Conservation (phyloP, 2,113 vertebrate genomes). For the Manacus vitellinus region DNA sequence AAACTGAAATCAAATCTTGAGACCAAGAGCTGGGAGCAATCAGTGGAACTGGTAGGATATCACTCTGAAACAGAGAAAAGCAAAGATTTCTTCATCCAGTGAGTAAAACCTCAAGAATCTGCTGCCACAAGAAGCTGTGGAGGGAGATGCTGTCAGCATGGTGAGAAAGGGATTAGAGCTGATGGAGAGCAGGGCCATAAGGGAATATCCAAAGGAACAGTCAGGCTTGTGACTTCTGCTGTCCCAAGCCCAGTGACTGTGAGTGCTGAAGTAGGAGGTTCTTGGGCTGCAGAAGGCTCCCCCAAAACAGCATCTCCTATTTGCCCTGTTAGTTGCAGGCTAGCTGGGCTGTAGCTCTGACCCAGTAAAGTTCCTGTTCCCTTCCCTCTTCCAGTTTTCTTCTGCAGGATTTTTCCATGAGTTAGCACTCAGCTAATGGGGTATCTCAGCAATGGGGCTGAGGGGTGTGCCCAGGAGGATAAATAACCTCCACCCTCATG, state of each 20-base stretch:
- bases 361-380: not conserved
- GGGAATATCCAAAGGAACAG: not conserved
- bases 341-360: not conserved
- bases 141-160: not conserved
- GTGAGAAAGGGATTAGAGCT: not conserved
- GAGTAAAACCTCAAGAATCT: not conserved
- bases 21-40: not conserved
- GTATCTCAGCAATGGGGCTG: not conserved
- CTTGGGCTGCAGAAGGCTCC: not conserved
- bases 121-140: not conserved
- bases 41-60: not conserved
- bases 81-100: not conserved
- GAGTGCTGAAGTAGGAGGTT: not conserved
- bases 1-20: not conserved
- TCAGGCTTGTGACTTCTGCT: not conserved
- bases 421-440: not conserved
- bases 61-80: not conserved
- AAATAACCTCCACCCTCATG: not conserved
- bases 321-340: not conserved
- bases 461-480: not conserved
- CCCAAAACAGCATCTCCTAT: not conserved
- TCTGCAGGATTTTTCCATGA: not conserved
- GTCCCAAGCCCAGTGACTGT: not conserved
- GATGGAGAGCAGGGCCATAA: not conserved
- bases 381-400: not conserved